Evolutionary conservation across 2,888 invertebrate genomes (phyloP), one percentile per base, ranked within the genome.

Genomic region (Agonopterix subpropinquella): DNA sequence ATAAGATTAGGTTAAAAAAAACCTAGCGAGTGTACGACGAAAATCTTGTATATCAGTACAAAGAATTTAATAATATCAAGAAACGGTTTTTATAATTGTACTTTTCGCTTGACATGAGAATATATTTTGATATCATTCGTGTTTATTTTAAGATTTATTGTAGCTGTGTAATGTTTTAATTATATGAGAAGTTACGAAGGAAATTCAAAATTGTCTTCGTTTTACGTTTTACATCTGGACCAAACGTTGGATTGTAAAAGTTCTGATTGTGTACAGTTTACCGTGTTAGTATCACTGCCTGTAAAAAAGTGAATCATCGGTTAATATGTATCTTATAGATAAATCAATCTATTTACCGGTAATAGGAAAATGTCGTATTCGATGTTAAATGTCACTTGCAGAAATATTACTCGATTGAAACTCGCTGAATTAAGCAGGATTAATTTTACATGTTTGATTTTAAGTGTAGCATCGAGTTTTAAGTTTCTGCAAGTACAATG

Each of bases 31-130:
- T 70, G 68, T 72, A 71, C 67, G 65, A 66, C 61, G 59, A 60
- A 73, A 76, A 77, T 76, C 74, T 77, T 84, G 78, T 84, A 82
- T 81, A 84, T 86, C 81, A 86, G 86, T 86, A 86, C 86, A 86
- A 86, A 85, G 75, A 77, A 73, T 77, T 73, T 73, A 73, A 65
- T 67, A 62, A 52, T 61, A 59, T 61, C 61, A 57, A 58, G 67
- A 68, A 57, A 55, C 59, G 58, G 66, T 47, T 18, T 28, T 72
- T 70, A 69, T 70, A 64, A 67, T 72, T 67, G 67, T 56, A 73
- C 52, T 60, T 68, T 73, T 74, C 69, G 76, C 73, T 80, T 77
- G 67, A 67, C 65, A 69, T 68, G 65, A 67, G 67, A 74, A 70
- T 80, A 76, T 83, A 82, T 84, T 84, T 82, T 83, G 80, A 80